Conservation (phyloP, 2,797 vertebrate species). For the Channallabes apus region DNA sequence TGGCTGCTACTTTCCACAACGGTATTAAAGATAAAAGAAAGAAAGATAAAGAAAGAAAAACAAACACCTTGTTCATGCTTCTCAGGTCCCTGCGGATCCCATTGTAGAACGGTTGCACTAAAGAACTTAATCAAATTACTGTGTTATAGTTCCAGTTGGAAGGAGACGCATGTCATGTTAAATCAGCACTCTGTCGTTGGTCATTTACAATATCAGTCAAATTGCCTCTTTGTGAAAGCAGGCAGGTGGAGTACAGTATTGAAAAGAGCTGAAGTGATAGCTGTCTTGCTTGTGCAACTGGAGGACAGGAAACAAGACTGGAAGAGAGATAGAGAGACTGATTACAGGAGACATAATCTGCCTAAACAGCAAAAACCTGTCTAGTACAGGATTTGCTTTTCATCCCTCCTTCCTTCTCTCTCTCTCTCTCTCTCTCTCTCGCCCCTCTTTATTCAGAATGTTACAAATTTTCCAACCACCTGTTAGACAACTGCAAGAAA, state of each 20-base stretch:
- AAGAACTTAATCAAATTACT: background rate
- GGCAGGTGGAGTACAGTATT: background rate
- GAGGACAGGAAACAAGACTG: background rate
- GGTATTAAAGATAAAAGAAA: too few relatives aligned
- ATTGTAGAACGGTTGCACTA: background rate
- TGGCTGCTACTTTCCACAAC: background rate
- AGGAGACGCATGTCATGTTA: background rate
- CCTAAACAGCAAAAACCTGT: background rate
- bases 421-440: background rate
- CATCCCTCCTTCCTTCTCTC: background rate
- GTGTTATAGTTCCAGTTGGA: background rate
- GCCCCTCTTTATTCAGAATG: background rate
- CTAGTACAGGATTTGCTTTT: background rate
- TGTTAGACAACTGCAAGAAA: conserved; percentile 23
- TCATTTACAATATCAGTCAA: conserved; percentile 5
- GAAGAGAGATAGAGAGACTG: background rate
- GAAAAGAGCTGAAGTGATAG: background rate
- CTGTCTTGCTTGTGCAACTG: background rate
- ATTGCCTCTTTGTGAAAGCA: background rate
- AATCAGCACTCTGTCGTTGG: background rate
- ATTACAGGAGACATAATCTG: conserved; percentile 3
- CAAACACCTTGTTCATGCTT: background rate
- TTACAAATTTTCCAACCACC: conserved; percentile 2
- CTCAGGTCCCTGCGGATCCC: background rate
- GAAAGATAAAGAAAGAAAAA: too few relatives aligned